These are phyloP conservation scores for Enteromius fasciolatus DNA, from an alignment of 2,797 vertebrate species.

Conservation along the genomic window DNA sequence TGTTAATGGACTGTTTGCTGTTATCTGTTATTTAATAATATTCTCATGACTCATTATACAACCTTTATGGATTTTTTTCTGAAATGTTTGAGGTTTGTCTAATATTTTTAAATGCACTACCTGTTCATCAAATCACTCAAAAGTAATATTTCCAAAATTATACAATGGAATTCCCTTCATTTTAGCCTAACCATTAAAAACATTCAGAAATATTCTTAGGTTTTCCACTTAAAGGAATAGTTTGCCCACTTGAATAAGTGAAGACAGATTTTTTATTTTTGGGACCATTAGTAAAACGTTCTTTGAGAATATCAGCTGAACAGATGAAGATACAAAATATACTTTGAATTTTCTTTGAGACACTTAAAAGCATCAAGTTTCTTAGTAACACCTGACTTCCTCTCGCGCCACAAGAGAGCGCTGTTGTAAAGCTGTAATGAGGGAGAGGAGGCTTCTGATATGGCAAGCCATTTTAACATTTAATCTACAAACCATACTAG, in stretches of 20 bases:
- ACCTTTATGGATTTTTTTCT: not conserved
- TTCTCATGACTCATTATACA: not conserved
- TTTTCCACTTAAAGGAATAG: not conserved
- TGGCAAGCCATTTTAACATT: too few species aligned
- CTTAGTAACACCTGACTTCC: not conserved
- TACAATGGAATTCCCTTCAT: not conserved
- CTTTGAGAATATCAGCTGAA: not conserved
- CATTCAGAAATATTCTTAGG: not conserved
- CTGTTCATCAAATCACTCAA: not conserved
- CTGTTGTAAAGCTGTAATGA: slow-evolving; percentile 39
- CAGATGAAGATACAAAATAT: not conserved
- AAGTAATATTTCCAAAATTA: not conserved
- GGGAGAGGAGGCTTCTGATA: not conserved
- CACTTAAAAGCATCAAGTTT: not conserved
- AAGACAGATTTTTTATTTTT: too few species aligned
- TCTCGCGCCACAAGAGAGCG: slow-evolving; percentile 57
- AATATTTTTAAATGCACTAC: not conserved
- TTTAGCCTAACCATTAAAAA: not conserved
- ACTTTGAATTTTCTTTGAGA: not conserved
- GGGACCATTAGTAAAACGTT: not conserved
- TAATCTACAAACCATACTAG: too few species aligned
- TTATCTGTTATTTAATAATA: not conserved
- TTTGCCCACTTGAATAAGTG: too few species aligned
- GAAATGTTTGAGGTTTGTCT: not conserved
- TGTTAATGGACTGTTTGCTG: not conserved